Percentiles rank a stretch among this genome's conserved stretches.
These are phyloP conservation scores for Sparidentex hasta DNA, from an alignment of 2,797 vertebrate genomes.

Conservation along the genomic window DNA sequence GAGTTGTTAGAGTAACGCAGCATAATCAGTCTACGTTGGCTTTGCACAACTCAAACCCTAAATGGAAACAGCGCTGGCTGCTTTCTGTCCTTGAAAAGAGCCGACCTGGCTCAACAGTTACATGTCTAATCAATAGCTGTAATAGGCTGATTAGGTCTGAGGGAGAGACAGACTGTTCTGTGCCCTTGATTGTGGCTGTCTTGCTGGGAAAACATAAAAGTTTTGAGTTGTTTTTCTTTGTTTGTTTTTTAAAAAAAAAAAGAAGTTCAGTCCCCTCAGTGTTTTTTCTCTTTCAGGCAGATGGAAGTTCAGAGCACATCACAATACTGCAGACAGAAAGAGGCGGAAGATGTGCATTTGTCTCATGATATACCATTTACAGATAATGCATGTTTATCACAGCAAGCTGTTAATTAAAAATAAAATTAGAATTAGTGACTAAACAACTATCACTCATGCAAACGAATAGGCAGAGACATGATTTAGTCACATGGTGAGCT, in stretches of 20 bases:
- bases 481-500: not conserved
- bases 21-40: slow-evolving; percentile 49
- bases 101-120: slow-evolving; percentile 67
- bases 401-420: slow-evolving; percentile 5
- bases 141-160: slow-evolving; percentile 69
- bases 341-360: not conserved
- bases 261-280: not conserved
- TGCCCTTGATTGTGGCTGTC: slow-evolving; percentile 48
- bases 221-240: slow-evolving; percentile 9
- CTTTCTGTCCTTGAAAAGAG: slow-evolving; percentile 61
- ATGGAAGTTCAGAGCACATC: not conserved
- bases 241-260: not conserved
- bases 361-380: not conserved
- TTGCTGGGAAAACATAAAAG: slow-evolving; percentile 18
- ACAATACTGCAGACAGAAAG: slow-evolving; percentile 1
- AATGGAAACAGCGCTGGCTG: slow-evolving; percentile 11
- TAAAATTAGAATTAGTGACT: slow-evolving; percentile 25
- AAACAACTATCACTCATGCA: slow-evolving; percentile 2
- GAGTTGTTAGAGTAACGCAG: slow-evolving; percentile 32
- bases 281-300: not conserved
- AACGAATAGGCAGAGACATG: slow-evolving; percentile 13
- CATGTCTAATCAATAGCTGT: slow-evolving; percentile 70
- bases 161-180: slow-evolving; percentile 38
- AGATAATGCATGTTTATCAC: slow-evolving; percentile 3
- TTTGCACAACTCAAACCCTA: slow-evolving; percentile 11